A percentile compares a stretch with the other conserved stretches of the same genome.
Conservation (phyloP, 2,797 vertebrate genomes). For the Acestrorhynchus altus region DNA sequence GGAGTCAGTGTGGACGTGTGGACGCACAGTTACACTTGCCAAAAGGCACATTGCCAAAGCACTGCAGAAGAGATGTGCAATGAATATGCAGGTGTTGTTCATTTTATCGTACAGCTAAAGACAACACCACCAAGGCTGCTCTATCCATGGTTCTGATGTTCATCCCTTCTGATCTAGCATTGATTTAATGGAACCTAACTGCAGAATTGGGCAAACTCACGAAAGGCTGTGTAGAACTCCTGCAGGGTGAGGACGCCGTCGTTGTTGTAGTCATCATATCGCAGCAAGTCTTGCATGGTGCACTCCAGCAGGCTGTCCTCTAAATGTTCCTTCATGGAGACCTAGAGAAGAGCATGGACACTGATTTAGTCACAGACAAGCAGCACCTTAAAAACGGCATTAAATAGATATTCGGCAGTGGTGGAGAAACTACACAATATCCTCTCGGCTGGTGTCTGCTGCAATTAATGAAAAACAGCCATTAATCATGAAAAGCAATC, state of each 20-base stretch:
- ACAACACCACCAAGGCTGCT: no score
- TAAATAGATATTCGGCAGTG: neutral
- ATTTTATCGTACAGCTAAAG: no score
- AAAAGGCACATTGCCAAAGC: no score
- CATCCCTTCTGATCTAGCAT: neutral
- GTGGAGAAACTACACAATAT: neutral
- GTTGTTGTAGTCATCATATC: conserved; percentile 92
- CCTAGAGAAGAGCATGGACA: conserved; percentile 61
- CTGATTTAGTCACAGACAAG: conserved; percentile 39
- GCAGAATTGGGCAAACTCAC: conserved; percentile 79
- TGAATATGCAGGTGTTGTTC: no score
- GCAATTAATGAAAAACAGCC: conserved; percentile 14
- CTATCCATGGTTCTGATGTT: no score
- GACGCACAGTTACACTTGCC: no score
- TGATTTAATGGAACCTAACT: neutral
- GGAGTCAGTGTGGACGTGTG: no score
- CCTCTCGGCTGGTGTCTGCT: neutral
- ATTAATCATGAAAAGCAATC: conserved; percentile 18
- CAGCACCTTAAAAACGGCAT: neutral
- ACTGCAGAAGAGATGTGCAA: no score
- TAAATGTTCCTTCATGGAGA: conserved; percentile 78
- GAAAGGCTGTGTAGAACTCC: conserved; percentile 94
- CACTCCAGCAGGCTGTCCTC: conserved; percentile 83
- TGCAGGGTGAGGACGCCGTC: conserved; percentile 86
- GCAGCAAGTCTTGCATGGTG: conserved; percentile 88